Conservation (phyloP, 2,888 invertebrate genomes). For the Thyatira batis region DNA sequence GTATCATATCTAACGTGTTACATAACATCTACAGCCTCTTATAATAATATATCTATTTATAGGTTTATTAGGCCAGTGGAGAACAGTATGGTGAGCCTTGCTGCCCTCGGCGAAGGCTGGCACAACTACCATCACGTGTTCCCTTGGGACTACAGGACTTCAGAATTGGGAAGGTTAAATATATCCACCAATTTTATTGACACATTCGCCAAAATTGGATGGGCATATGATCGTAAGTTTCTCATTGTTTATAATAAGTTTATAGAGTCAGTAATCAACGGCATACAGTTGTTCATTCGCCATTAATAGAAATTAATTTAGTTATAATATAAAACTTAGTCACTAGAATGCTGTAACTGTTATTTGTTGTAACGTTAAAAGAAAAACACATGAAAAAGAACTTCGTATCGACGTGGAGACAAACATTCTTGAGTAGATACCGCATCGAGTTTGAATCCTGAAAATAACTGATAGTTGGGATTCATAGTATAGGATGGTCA, state of each 20-base stretch:
- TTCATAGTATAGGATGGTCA: too few relatives aligned
- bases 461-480: too few relatives aligned
- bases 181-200: conserved; percentile 91
- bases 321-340: too few relatives aligned
- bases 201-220: conserved; percentile 88
- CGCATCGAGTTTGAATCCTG: too few relatives aligned
- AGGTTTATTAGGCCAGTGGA: conserved; percentile 89
- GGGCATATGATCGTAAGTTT: conserved; percentile 88
- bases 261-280: background rate
- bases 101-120: conserved; percentile 91
- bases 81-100: conserved; percentile 87
- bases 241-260: conserved; percentile 2
- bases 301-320: too few relatives aligned
- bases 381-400: too few relatives aligned
- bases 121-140: conserved; percentile 93
- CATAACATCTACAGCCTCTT: background rate
- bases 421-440: too few relatives aligned
- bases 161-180: conserved; percentile 87
- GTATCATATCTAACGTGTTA: too few relatives aligned
- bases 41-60: conserved; percentile 26
- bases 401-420: too few relatives aligned
- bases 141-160: conserved; percentile 87
- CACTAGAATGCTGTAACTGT: too few relatives aligned
- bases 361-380: too few relatives aligned
- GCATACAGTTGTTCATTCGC: too few relatives aligned